Evolutionary conservation across 2,888 invertebrate species (phyloP).

Genomic region (Pharmacophagus antenor): DNA sequence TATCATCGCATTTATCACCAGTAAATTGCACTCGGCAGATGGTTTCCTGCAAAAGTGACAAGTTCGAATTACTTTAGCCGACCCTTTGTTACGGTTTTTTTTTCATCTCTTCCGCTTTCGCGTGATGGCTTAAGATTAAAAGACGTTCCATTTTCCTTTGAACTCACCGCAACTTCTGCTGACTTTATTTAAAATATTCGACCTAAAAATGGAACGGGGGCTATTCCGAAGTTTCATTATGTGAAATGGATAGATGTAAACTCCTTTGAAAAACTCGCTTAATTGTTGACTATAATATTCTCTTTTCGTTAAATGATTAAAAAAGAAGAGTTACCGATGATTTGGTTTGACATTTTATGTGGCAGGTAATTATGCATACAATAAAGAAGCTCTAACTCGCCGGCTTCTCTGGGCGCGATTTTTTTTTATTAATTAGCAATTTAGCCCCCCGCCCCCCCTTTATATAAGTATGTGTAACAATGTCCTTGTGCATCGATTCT

Average conservation of each 20-base stretch:
- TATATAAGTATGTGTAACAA: too few species aligned
- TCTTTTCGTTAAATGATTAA: too few species aligned
- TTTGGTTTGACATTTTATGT: too few species aligned
- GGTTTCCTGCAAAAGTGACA: slow-evolving; percentile 11
- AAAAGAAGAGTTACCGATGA: too few species aligned
- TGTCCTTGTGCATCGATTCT: too few species aligned
- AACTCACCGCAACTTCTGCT: slow-evolving; percentile 43
- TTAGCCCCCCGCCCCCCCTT: too few species aligned
- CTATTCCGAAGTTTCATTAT: neutral
- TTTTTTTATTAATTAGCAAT: too few species aligned
- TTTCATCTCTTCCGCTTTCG: slow-evolving; percentile 5
- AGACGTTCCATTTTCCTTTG: slow-evolving; percentile 61
- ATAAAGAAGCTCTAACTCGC: too few species aligned
- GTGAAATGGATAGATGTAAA: neutral
- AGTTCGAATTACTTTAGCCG: slow-evolving; percentile 19
- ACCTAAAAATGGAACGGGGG: neutral
- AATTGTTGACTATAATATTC: too few species aligned
- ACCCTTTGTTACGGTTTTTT: slow-evolving; percentile 18
- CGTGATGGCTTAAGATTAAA: slow-evolving; percentile 39
- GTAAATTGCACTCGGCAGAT: slow-evolving; percentile 4
- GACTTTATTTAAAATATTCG: slow-evolving; percentile 13
- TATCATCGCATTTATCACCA: neutral
- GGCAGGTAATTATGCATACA: too few species aligned
- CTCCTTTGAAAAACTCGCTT: neutral
- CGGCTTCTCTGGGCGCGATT: too few species aligned